phyloP scores from a whole-genome alignment of 2,888 invertebrate genomes.

The Dimorphilus gyrociliatus region DNA sequence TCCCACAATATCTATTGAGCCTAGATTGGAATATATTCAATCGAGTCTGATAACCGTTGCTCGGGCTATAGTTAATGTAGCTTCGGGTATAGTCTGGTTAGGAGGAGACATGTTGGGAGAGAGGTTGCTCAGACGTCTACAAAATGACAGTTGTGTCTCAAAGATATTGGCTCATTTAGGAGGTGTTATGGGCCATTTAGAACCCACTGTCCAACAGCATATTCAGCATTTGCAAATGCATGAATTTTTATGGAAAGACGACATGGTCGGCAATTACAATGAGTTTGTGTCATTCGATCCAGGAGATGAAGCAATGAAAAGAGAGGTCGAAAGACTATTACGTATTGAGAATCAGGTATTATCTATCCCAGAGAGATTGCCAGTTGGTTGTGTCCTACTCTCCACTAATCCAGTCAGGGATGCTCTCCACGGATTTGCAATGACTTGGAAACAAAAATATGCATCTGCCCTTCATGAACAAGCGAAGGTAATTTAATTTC shows the following conservation, averaged over 20 bases:
- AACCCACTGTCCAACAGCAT: conserved; percentile 23
- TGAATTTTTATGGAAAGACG: conserved; percentile 37
- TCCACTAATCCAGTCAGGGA: conserved; percentile 30
- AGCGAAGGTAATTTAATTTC: conserved; percentile 23
- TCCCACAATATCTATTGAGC: conserved; percentile 32
- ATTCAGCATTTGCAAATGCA: conserved; percentile 32
- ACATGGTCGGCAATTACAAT: conserved; percentile 31
- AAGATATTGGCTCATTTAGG: conserved; percentile 12
- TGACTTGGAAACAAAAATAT: conserved; percentile 36
- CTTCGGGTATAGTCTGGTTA: conserved; percentile 25
- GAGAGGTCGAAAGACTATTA: conserved; percentile 19
- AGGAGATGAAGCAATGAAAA: conserved; percentile 11
- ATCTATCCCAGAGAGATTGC: conserved; percentile 13
- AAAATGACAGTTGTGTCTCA: conserved; percentile 19
- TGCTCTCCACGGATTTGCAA: conserved; percentile 33
- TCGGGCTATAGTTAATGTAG: conserved; percentile 20
- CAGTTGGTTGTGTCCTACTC: conserved; percentile 30
- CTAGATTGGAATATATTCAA: conserved; percentile 27
- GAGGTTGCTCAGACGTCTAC: conserved; percentile 18
- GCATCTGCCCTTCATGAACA: conserved; percentile 33
- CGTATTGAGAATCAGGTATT: conserved; percentile 31
- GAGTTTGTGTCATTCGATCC: conserved; percentile 30
- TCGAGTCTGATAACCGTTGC: conserved; percentile 23
- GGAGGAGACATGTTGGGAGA: conserved; percentile 16
- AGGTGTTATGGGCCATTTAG: conserved; percentile 21